Percentiles rank a stretch among this genome's conserved stretches.
Conservation (phyloP, 1,140 invertebrate species). For the Ditylenchus dipsaci region DNA sequence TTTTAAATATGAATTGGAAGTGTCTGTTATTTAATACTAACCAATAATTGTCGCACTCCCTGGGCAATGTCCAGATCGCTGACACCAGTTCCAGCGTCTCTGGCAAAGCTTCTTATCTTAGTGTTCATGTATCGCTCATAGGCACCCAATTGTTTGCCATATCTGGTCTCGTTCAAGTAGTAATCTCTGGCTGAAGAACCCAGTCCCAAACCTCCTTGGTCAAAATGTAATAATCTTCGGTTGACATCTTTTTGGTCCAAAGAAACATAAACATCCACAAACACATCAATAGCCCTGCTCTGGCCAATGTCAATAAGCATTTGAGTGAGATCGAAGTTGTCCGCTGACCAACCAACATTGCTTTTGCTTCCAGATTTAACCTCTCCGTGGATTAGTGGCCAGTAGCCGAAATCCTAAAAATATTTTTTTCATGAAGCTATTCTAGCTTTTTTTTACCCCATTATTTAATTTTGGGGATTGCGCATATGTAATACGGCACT, state of each 20-base stretch:
- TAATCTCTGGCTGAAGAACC: constrained; percentile 49
- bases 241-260: constrained; percentile 43
- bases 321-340: constrained; percentile 39
- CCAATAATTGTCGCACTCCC: constrained; percentile 35
- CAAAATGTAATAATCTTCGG: constrained; percentile 41
- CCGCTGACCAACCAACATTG: constrained; percentile 12
- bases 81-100: constrained; percentile 34
- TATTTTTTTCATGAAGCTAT: too few relatives aligned
- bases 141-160: constrained; percentile 53
- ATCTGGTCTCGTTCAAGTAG: constrained; percentile 53
- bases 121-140: constrained; percentile 37
- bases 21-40: too few relatives aligned
- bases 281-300: constrained; percentile 36
- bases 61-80: constrained; percentile 29
- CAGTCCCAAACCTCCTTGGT: constrained; percentile 49
- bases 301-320: constrained; percentile 36
- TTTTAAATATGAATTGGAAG: too few relatives aligned
- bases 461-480: too few relatives aligned
- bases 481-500: too few relatives aligned
- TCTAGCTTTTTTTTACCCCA: too few relatives aligned
- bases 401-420: constrained; percentile 36
- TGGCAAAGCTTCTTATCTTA: constrained; percentile 39
- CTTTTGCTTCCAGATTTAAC: constrained; percentile 20
- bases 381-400: constrained; percentile 46
- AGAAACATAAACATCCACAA: constrained; percentile 44